A percentile compares a stretch with the other conserved stretches of the same genome.
Evolutionary conservation across 2,888 invertebrate genomes (phyloP).

Genomic region (Escarpia spicata): DNA sequence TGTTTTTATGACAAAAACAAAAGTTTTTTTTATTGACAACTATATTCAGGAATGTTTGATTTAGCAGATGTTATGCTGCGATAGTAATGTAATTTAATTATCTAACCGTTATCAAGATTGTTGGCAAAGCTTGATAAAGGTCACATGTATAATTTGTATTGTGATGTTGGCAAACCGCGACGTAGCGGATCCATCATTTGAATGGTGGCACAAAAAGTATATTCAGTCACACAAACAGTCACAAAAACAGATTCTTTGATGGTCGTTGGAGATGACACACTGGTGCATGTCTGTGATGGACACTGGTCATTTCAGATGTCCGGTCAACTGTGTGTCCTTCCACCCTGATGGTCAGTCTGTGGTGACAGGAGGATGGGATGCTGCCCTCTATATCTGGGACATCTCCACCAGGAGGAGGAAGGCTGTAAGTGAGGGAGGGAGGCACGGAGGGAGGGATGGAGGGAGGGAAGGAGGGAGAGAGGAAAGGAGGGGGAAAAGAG

Average conservation of each 20-base stretch:
- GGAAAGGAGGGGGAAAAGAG: neutral
- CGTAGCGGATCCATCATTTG: too few species aligned
- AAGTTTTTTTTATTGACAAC: too few species aligned
- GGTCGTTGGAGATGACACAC: neutral
- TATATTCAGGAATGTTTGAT: too few species aligned
- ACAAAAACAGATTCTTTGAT: neutral
- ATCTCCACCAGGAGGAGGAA: slow-evolving; percentile 56
- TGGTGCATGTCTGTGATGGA: neutral
- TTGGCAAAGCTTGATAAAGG: too few species aligned
- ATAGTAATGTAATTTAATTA: too few species aligned
- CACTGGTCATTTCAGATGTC: slow-evolving; percentile 40
- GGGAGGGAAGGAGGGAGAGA: neutral
- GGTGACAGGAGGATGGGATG: slow-evolving; percentile 64
- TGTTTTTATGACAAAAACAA: too few species aligned
- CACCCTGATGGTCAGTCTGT: slow-evolving; percentile 61
- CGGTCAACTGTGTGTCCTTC: slow-evolving; percentile 63
- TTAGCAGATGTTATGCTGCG: too few species aligned
- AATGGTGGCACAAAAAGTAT: too few species aligned
- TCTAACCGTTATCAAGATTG: too few species aligned
- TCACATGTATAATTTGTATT: too few species aligned
- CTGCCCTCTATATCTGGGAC: slow-evolving; percentile 60
- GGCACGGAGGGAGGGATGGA: neutral
- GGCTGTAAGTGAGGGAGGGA: slow-evolving; percentile 54
- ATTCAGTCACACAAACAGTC: neutral
- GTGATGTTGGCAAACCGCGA: too few species aligned